Percentiles rank a stretch among this genome's conserved stretches.
phyloP scores from a whole-genome alignment of 1,140 invertebrate species.

The Polypedilum vanderplanki region DNA sequence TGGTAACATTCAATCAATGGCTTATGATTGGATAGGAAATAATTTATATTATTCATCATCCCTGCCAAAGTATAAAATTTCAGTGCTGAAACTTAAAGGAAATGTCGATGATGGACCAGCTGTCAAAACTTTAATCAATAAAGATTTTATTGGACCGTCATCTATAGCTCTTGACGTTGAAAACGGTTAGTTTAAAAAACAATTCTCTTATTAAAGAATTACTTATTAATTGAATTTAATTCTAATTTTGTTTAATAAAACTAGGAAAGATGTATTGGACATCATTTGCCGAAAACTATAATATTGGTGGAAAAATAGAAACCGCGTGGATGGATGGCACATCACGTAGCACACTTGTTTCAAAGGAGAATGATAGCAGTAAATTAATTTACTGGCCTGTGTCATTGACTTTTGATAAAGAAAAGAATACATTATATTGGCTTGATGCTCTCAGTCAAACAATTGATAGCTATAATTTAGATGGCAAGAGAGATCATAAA shows the following conservation, averaged over 20 bases:
- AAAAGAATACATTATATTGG: slow-evolving; percentile 65
- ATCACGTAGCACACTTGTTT: slow-evolving; percentile 47
- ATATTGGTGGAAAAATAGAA: slow-evolving; percentile 52
- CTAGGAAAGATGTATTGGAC: slow-evolving; percentile 66
- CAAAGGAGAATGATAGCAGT: slow-evolving; percentile 39
- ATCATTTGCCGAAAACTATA: slow-evolving; percentile 59
- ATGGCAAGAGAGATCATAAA: slow-evolving; percentile 60
- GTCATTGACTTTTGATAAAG: slow-evolving; percentile 77
- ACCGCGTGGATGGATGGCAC: slow-evolving; percentile 75
- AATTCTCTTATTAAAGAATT: neutral
- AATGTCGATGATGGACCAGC: slow-evolving; percentile 36
- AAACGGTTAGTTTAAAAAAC: slow-evolving; percentile 1
- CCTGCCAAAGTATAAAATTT: slow-evolving; percentile 48
- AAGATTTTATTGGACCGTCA: neutral
- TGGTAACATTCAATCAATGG: slow-evolving; percentile 55
- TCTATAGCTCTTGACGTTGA: neutral
- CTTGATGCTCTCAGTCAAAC: slow-evolving; percentile 36
- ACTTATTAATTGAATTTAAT: slow-evolving; percentile 28
- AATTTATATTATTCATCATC: slow-evolving; percentile 63
- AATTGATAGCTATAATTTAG: slow-evolving; percentile 69
- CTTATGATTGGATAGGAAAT: slow-evolving; percentile 67
- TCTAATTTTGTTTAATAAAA: slow-evolving; percentile 36
- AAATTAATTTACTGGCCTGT: slow-evolving; percentile 69
- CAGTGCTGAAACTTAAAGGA: slow-evolving; percentile 37
- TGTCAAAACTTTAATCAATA: slow-evolving; percentile 30